Conservation (phyloP, 1,140 invertebrate species). For the Centruroides sculpturatus region DNA sequence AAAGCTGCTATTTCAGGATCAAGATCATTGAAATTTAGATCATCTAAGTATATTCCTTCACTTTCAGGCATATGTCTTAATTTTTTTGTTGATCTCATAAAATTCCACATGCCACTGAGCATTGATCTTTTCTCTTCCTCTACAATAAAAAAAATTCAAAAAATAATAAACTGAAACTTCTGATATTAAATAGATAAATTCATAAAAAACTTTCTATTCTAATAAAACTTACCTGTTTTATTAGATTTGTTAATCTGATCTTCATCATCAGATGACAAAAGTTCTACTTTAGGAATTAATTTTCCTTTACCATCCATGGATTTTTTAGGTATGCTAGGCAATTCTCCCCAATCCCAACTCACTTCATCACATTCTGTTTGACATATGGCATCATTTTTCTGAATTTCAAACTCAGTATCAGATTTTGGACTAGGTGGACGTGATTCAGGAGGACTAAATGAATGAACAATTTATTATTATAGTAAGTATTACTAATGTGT, state of each 20-base stretch:
- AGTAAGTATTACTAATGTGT: too few species aligned
- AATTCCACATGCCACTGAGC: conserved; percentile 78
- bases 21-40: conserved; percentile 71
- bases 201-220: not conserved
- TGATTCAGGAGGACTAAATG: conserved; percentile 42
- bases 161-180: not conserved
- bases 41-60: conserved; percentile 84
- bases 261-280: conserved; percentile 20
- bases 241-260: conserved; percentile 8
- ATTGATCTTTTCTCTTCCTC: conserved; percentile 52
- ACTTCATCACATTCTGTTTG: conserved; percentile 22
- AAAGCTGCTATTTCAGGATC: conserved; percentile 78
- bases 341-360: conserved; percentile 89
- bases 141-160: not conserved
- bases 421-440: conserved; percentile 70
- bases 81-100: conserved; percentile 67
- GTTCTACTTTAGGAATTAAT: conserved; percentile 1
- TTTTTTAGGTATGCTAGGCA: conserved; percentile 40
- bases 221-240: conserved; percentile 5
- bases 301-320: not conserved
- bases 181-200: not conserved
- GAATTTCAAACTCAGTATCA: conserved; percentile 77
- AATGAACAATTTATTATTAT: too few species aligned
- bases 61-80: conserved; percentile 48
- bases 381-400: conserved; percentile 18